A percentile compares a stretch with the other conserved stretches of the same genome.
Evolutionary conservation across 2,888 invertebrate genomes (phyloP).

Genomic region (Thumatha senex): DNA sequence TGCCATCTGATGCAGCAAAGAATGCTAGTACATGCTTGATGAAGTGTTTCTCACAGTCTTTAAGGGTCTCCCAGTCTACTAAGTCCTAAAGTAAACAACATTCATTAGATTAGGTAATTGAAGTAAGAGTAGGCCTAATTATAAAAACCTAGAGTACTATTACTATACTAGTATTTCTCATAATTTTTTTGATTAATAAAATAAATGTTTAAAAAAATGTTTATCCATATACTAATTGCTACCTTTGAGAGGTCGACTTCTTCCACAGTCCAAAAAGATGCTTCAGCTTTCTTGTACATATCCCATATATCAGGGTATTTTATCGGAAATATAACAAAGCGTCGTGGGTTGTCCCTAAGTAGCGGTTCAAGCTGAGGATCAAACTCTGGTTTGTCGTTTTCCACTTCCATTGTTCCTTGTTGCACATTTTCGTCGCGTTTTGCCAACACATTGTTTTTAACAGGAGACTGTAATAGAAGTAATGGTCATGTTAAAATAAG

Average conservation of each 20-base stretch:
- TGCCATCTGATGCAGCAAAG: constrained; percentile 99
- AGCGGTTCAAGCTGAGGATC: constrained; percentile 93
- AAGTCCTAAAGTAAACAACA: constrained; percentile 84
- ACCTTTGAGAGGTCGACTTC: constrained; percentile 97
- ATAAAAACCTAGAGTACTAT: too few relatives aligned
- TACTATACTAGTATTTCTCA: too few relatives aligned
- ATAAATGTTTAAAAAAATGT: too few relatives aligned
- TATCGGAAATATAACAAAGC: constrained; percentile 98
- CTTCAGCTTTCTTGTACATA: constrained; percentile 99
- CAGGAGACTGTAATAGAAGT: constrained; percentile 59
- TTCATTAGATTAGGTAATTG: background rate
- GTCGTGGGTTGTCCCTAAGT: constrained; percentile 93
- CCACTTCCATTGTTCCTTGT: constrained; percentile 56
- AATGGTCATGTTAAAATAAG: background rate
- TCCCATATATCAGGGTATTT: constrained; percentile 98
- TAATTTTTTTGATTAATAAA: too few relatives aligned
- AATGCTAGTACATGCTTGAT: constrained; percentile 98
- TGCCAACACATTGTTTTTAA: constrained; percentile 65
- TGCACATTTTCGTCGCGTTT: constrained; percentile 53
- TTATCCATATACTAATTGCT: constrained; percentile 23
- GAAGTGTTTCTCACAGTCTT: constrained; percentile 94
- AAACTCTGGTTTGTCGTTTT: constrained; percentile 67
- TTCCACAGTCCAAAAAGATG: constrained; percentile 99
- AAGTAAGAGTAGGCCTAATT: too few relatives aligned
- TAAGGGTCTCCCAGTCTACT: constrained; percentile 93